These are phyloP conservation scores for Sesia apiformis DNA, from an alignment of 2,888 invertebrate species.

Conservation along the genomic window DNA sequence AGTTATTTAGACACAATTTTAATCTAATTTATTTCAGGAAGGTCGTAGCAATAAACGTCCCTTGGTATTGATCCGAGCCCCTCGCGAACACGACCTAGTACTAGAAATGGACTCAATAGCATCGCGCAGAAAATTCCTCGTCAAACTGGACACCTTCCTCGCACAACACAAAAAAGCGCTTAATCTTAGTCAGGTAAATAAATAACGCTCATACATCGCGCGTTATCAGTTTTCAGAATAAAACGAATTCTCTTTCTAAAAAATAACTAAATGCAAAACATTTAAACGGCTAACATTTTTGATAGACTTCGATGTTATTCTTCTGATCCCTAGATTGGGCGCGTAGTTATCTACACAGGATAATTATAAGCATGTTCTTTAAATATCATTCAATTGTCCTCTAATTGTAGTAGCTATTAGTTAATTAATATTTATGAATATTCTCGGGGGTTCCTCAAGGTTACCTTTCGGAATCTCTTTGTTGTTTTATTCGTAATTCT, in stretches of 20 bases:
- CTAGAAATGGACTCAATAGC: conserved; percentile 90
- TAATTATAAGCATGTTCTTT: no score
- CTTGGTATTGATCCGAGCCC: conserved; percentile 85
- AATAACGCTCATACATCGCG: neutral
- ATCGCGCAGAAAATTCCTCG: conserved; percentile 87
- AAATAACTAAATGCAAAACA: neutral
- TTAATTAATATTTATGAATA: no score
- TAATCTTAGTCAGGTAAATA: conserved; percentile 78
- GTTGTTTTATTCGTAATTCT: no score
- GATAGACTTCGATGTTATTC: no score
- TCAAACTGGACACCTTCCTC: conserved; percentile 90
- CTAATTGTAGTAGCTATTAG: no score
- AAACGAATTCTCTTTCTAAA: neutral
- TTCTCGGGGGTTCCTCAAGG: no score
- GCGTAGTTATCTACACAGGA: no score
- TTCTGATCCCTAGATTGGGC: no score
- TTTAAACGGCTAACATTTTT: neutral
- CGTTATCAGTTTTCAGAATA: neutral
- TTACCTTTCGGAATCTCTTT: no score
- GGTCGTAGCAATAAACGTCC: conserved; percentile 83
- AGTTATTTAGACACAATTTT: no score
- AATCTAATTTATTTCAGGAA: conserved; percentile 48
- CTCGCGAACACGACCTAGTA: conserved; percentile 93
- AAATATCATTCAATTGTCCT: no score
- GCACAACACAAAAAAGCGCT: conserved; percentile 88